Conservation (phyloP, 1,140 invertebrate genomes). For the Phenacoccus solenopsis region DNA sequence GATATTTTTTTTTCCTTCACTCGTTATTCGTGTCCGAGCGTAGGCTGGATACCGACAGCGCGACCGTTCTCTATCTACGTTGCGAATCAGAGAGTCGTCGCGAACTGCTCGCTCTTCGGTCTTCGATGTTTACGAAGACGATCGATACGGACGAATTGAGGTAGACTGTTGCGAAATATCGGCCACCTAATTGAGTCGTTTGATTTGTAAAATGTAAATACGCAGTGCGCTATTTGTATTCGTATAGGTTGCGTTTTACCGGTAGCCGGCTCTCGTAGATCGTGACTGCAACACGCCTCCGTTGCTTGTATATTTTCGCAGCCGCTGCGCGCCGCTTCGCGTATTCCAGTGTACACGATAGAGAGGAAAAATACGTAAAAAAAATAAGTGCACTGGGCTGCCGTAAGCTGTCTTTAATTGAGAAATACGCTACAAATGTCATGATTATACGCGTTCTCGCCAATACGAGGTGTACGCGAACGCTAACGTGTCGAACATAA, state of each 20-base stretch:
- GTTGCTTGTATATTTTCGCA: not conserved
- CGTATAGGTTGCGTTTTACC: not conserved
- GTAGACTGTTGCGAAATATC: not conserved
- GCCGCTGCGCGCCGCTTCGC: no score
- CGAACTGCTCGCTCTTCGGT: not conserved
- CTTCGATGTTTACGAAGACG: not conserved
- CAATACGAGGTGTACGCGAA: not conserved
- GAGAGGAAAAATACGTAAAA: not conserved
- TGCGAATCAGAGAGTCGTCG: not conserved
- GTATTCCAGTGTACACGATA: no score
- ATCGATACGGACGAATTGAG: not conserved
- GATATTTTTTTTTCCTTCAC: not conserved
- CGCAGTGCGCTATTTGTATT: not conserved
- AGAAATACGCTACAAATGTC: constrained; percentile 11
- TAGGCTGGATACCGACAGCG: no score
- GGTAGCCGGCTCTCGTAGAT: not conserved
- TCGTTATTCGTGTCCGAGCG: not conserved
- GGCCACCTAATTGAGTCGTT: not conserved
- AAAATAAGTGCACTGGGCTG: not conserved
- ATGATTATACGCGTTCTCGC: not conserved
- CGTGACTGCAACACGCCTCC: constrained; percentile 10
- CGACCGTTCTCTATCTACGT: not conserved
- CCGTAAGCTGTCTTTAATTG: constrained; percentile 9
- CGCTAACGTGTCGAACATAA: constrained; percentile 3
- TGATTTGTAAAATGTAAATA: not conserved